phyloP scores from a whole-genome alignment of 1,140 invertebrate genomes.

The Neodiprion pinetum region DNA sequence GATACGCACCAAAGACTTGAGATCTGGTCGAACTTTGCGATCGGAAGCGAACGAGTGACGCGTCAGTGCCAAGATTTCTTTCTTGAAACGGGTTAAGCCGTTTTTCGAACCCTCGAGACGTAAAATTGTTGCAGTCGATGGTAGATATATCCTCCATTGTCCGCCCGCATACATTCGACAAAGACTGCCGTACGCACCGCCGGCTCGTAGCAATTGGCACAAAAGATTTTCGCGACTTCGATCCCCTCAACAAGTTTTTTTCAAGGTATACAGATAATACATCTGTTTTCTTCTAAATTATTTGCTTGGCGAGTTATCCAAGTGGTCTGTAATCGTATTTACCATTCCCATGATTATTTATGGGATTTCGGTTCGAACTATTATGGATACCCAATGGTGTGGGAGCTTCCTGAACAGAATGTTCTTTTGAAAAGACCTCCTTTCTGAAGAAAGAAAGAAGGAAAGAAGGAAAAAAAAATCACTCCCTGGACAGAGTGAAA shows the following conservation, averaged over 20 bases:
- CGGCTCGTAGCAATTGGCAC: constrained; percentile 12
- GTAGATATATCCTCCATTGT: constrained; percentile 12
- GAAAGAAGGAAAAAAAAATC: constrained; percentile 11
- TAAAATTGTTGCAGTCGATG: constrained; percentile 12
- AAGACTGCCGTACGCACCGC: not conserved
- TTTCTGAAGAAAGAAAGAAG: constrained; percentile 34
- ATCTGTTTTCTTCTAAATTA: constrained; percentile 32
- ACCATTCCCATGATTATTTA: constrained; percentile 57
- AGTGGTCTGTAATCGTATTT: constrained; percentile 49
- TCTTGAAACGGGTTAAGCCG: constrained; percentile 41
- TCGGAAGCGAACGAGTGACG: not conserved
- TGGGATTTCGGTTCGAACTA: constrained; percentile 30
- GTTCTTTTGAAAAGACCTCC: constrained; percentile 43
- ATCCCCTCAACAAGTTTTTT: constrained; percentile 23
- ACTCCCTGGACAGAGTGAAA: constrained; percentile 41
- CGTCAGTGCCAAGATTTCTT: not conserved
- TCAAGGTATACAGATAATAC: not conserved
- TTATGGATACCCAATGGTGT: constrained; percentile 52
- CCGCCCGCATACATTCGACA: not conserved
- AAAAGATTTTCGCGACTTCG: constrained; percentile 51
- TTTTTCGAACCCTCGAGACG: constrained; percentile 10
- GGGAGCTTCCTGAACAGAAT: constrained; percentile 44
- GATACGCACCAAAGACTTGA: too few relatives aligned
- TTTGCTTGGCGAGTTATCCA: constrained; percentile 37
- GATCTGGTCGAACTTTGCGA: too few relatives aligned